Percentiles rank a stretch among this genome's conserved stretches.
phyloP scores from a whole-genome alignment of 2,888 invertebrate genomes.

The Phrixothrix hirtus region DNA sequence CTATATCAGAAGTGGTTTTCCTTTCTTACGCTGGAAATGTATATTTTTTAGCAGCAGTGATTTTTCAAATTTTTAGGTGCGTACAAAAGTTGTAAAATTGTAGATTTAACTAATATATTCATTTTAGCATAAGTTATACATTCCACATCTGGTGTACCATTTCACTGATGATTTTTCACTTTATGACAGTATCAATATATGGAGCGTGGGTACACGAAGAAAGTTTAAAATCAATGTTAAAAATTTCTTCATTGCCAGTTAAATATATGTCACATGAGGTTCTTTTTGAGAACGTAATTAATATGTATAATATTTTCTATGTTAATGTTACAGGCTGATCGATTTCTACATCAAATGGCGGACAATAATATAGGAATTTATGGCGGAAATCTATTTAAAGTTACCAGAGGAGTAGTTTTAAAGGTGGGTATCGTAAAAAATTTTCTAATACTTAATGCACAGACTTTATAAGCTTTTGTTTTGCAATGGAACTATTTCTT shows the following conservation, averaged over 20 bases:
- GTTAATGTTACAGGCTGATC: constrained; percentile 18
- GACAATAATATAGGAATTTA: constrained; percentile 9
- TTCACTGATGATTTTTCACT: not conserved
- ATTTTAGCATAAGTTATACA: too few relatives aligned
- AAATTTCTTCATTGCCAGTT: constrained; percentile 9
- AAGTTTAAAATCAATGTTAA: not conserved
- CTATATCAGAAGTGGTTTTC: constrained; percentile 1
- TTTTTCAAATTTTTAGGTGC: constrained; percentile 7
- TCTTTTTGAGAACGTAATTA: not conserved
- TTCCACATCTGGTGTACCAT: not conserved
- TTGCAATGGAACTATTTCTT: too few relatives aligned
- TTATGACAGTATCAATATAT: constrained; percentile 1
- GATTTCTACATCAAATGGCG: constrained; percentile 15
- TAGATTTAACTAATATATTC: too few relatives aligned
- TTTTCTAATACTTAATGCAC: too few relatives aligned
- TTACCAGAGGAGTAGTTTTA: constrained; percentile 15
- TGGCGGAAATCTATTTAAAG: constrained; percentile 14
- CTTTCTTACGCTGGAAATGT: constrained; percentile 7
- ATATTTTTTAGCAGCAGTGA: constrained; percentile 2
- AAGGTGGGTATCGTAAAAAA: constrained; percentile 15
- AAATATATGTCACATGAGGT: constrained; percentile 6
- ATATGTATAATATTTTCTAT: not conserved
- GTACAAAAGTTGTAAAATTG: too few relatives aligned
- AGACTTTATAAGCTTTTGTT: too few relatives aligned
- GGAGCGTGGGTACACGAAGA: constrained; percentile 8